Percentiles rank a stretch among this genome's conserved stretches.
phyloP scores from a whole-genome alignment of 1,140 invertebrate species.

The Cotesia glomerata region DNA sequence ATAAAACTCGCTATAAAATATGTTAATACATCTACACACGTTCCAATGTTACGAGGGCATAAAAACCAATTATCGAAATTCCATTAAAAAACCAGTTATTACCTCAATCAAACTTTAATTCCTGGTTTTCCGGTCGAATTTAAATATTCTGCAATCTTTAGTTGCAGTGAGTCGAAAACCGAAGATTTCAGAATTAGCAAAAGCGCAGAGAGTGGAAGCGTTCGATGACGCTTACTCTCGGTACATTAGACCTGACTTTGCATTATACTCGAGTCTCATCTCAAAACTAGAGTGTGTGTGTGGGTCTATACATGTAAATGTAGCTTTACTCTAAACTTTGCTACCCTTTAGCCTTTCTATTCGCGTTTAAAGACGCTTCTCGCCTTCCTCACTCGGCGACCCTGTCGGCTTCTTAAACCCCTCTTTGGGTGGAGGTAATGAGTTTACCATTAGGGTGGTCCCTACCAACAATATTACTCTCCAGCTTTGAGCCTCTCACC shows the following conservation, averaged over 20 bases:
- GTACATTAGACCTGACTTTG: conserved; percentile 12
- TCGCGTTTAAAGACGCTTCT: not conserved
- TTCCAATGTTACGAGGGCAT: too few species aligned
- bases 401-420: conserved; percentile 20
- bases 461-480: conserved; percentile 15
- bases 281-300: not conserved
- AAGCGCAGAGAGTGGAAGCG: conserved; percentile 2
- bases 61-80: too few species aligned
- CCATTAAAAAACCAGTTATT: too few species aligned
- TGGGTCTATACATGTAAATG: not conserved
- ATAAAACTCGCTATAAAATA: too few species aligned
- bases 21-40: too few species aligned
- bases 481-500: not conserved
- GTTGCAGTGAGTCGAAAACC: too few species aligned
- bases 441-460: conserved; percentile 3
- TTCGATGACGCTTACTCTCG: conserved; percentile 11
- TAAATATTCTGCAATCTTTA: too few species aligned
- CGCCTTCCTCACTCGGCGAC: not conserved
- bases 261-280: not conserved
- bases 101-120: too few species aligned
- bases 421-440: conserved; percentile 8
- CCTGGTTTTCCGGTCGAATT: too few species aligned
- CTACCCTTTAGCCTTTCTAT: too few species aligned
- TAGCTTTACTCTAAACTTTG: too few species aligned
- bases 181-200: not conserved